These are phyloP conservation scores for Zoanthus sociatus DNA, from an alignment of 92 coral and sea anemone genomes.

Conservation along the genomic window DNA sequence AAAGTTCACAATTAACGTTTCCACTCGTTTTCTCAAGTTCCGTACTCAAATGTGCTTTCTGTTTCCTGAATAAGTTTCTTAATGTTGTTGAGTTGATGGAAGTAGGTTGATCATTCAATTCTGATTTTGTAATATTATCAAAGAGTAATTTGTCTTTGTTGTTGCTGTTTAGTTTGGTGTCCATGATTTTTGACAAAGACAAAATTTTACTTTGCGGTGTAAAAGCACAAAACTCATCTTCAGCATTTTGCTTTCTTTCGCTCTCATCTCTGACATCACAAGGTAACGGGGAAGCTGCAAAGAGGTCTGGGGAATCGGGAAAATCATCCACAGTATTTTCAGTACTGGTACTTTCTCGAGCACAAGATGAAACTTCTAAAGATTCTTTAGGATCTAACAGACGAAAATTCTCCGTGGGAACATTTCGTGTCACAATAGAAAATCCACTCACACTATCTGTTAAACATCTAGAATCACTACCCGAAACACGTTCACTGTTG, in stretches of 20 bases:
- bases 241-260: neutral
- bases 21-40: neutral
- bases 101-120: conserved; percentile 4
- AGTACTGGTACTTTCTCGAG: neutral
- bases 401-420: neutral
- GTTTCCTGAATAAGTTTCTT: conserved; percentile 10
- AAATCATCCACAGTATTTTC: conserved; percentile 26
- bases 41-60: neutral
- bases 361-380: neutral
- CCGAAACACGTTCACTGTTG: neutral
- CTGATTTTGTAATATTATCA: neutral
- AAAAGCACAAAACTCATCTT: neutral
- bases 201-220: too few relatives aligned
- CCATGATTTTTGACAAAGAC: neutral
- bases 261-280: conserved; percentile 16
- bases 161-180: neutral
- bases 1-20: neutral
- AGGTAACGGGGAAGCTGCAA: conserved; percentile 15
- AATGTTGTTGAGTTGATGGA: conserved; percentile 15
- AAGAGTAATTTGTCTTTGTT: neutral
- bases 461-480: neutral
- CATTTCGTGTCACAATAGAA: conserved; percentile 2
- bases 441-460: conserved; percentile 5
- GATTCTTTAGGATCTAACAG: neutral
- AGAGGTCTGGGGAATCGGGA: conserved; percentile 33